Evolutionary conservation across 2,113 vertebrate genomes (phyloP).

Genomic region (Rhabdomys dilectus): DNA sequence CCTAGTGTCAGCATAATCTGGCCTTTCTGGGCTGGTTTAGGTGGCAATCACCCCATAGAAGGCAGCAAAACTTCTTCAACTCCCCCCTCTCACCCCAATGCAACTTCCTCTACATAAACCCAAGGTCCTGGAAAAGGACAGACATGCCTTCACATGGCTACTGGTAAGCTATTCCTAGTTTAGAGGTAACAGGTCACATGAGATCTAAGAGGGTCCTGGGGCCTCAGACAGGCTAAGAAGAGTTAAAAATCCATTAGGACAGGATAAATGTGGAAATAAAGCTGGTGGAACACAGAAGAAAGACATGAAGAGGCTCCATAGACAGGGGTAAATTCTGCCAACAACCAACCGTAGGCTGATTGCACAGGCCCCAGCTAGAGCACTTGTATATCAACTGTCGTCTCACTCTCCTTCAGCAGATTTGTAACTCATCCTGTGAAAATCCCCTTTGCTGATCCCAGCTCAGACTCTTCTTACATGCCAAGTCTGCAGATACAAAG

Average conservation of each 20-base stretch:
- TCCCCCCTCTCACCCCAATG: background rate
- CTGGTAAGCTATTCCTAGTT: background rate
- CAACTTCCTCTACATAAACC: background rate
- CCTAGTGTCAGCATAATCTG: background rate
- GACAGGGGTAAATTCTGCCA: background rate
- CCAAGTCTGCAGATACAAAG: background rate
- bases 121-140: background rate
- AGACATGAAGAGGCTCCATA: background rate
- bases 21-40: background rate
- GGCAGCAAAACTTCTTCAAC: background rate
- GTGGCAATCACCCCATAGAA: background rate
- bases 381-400: background rate
- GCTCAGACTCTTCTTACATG: background rate
- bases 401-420: conserved; percentile 10
- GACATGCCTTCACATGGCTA: background rate
- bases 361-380: background rate
- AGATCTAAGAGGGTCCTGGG: background rate
- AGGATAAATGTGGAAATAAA: background rate
- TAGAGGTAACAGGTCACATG: conserved; percentile 1
- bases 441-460: background rate
- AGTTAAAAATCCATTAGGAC: background rate
- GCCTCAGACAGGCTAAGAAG: background rate
- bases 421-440: background rate
- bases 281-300: background rate
- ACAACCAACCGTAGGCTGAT: conserved; percentile 9